These are phyloP conservation scores for Erynnis tages DNA, from an alignment of 2,888 invertebrate genomes.

Conservation along the genomic window DNA sequence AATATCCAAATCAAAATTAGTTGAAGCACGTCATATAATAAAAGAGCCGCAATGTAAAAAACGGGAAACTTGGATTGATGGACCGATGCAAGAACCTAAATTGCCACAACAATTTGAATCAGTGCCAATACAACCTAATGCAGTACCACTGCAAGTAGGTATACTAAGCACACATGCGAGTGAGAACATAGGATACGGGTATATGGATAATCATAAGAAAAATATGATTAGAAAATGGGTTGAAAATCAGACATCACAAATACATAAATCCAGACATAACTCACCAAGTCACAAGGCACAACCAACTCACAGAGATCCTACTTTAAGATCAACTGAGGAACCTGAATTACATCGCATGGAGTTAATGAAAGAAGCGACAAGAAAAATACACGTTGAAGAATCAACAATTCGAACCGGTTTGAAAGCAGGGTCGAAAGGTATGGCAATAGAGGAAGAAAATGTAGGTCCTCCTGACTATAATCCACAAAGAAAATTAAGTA, in stretches of 20 bases:
- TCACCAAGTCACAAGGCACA: slow-evolving; percentile 71
- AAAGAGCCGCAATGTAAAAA: slow-evolving; percentile 90
- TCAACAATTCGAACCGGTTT: slow-evolving; percentile 83
- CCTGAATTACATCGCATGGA: slow-evolving; percentile 67
- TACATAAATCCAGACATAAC: slow-evolving; percentile 84
- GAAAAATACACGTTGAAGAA: slow-evolving; percentile 82
- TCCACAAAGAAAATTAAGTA: slow-evolving; percentile 44
- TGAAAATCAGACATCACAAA: slow-evolving; percentile 93
- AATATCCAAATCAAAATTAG: slow-evolving; percentile 91
- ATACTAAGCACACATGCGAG: slow-evolving; percentile 69
- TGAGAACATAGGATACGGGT: slow-evolving; percentile 87
- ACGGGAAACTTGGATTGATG: slow-evolving; percentile 97
- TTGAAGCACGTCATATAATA: slow-evolving; percentile 89
- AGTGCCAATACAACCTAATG: slow-evolving; percentile 83
- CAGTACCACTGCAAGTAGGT: slow-evolving; percentile 64
- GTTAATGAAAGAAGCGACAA: slow-evolving; percentile 75
- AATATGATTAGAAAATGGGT: slow-evolving; percentile 97
- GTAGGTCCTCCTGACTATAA: slow-evolving; percentile 62
- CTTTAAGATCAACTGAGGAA: slow-evolving; percentile 53
- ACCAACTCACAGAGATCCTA: slow-evolving; percentile 49
- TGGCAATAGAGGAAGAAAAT: slow-evolving; percentile 76
- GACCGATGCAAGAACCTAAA: slow-evolving; percentile 88
- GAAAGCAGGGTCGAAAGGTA: slow-evolving; percentile 76
- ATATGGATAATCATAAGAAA: slow-evolving; percentile 96
- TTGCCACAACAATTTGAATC: slow-evolving; percentile 72